Base-by-base conservation (phyloP, 1,140 invertebrate species). In the Melanaphis sacchari region DNA sequence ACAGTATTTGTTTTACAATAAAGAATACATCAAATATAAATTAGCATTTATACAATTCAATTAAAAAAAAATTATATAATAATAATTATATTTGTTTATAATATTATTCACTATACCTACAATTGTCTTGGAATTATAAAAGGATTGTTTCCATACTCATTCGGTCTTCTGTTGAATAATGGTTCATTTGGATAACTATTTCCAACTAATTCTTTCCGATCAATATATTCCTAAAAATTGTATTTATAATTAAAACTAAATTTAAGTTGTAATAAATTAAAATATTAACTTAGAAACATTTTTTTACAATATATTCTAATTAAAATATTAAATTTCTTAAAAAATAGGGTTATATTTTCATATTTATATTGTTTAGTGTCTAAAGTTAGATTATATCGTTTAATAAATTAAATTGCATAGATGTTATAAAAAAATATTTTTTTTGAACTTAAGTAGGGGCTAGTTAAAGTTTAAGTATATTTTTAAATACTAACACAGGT, bases 81-180 rank as follows among this genome's bases (percentile, higher is more conserved):
- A 90, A 31, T n/a, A 26, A 90, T 54, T 54, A 54, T 4, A 90
- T 11, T 31, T 7, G 7, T 49, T 36, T 59, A 31, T 59, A 40
- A 90, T 18, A 38, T 38, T 54, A 59, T 89, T 22, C 36, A 89
- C 6, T 40, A 41, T 90, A 59, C 26, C 52, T 90, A 90, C 24
- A 90, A 31, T 66, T 90, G 89, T 31, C 91, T 76, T 36, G 91
- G 91, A 84, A 93, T 93, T 7, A 93, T 93, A 85, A 93, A 93
- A 41, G 91, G 91, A n/a, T 93, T 93, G 52, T 52, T 93, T 85
- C 46, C 81, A 41, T 93, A 93, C 76, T 85, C 91, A 24, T 82
- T 49, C 21, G 91, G 91, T 84, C 26, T 85, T 54, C 46, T 46
- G 46, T 93, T 93, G 26, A 84, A 52, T 8, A 31, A 26, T n/a